A percentile compares a stretch with the other conserved stretches of the same genome.
Conservation (phyloP, 2,797 vertebrate genomes). For the Cheirogaleus major region DNA sequence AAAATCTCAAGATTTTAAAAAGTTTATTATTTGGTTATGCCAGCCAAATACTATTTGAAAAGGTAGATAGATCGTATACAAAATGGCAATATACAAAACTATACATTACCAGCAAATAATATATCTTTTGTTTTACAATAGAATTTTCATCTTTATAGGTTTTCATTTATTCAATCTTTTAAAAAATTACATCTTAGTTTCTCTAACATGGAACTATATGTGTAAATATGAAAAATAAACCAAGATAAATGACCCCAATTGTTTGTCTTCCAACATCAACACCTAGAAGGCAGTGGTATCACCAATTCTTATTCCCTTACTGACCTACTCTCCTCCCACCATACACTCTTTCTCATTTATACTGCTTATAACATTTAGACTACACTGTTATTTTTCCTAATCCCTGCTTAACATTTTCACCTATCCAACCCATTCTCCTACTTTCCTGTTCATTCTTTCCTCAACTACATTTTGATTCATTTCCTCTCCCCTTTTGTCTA, state of each 20-base stretch:
- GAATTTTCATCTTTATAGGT: neutral
- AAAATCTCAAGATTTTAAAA: constrained; percentile 36
- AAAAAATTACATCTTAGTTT: neutral
- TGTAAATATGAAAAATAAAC: constrained; percentile 30
- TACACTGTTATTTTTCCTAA: neutral
- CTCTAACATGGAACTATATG: neutral
- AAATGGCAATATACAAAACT: neutral
- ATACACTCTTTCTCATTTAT: neutral
- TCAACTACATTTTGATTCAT: neutral
- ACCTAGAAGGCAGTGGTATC: neutral
- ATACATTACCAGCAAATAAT: neutral
- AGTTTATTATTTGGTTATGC: neutral
- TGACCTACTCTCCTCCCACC: neutral
- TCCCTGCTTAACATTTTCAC: neutral
- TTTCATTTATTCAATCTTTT: neutral
- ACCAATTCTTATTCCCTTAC: neutral
- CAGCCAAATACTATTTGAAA: neutral
- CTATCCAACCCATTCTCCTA: neutral
- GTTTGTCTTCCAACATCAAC: neutral
- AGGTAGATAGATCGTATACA: neutral
- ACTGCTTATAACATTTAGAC: neutral
- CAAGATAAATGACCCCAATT: neutral
- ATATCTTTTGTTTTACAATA: neutral
- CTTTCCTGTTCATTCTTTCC: neutral
- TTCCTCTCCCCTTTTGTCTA: constrained; percentile 3